phyloP scores from a whole-genome alignment of 2,888 invertebrate species.

The Andricus quercusramuli region DNA sequence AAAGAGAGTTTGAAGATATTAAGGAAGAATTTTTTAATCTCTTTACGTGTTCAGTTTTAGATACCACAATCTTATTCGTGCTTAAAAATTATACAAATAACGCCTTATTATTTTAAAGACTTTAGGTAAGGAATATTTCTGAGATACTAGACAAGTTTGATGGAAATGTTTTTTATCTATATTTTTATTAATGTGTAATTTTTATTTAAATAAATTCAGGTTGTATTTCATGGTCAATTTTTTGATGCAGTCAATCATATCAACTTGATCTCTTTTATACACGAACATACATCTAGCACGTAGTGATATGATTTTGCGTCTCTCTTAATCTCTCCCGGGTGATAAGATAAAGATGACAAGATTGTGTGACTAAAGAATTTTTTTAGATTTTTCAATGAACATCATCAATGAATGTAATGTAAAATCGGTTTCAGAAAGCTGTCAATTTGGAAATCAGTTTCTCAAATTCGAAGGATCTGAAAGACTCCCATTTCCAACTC shows the following conservation, averaged over 20 bases:
- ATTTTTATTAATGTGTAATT: not conserved
- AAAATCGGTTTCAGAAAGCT: not conserved
- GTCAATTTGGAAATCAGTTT: not conserved
- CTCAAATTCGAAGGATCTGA: not conserved
- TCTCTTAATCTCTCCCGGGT: not conserved
- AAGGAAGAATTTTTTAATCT: not conserved
- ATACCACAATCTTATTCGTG: conserved; percentile 4
- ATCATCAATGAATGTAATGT: not conserved
- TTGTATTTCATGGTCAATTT: not conserved
- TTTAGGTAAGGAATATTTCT: not conserved
- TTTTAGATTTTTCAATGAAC: not conserved
- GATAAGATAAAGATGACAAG: conserved; percentile 36
- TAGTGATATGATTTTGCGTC: conserved; percentile 14
- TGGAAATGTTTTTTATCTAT: not conserved
- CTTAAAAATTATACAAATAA: not conserved
- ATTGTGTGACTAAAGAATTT: conserved; percentile 18
- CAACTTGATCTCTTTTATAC: not conserved
- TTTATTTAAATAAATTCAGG: not conserved
- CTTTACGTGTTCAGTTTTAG: not conserved
- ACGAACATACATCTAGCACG: not conserved
- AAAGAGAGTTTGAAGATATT: not conserved
- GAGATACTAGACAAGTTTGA: not conserved
- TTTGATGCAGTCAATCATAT: not conserved
- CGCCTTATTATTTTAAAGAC: not conserved
- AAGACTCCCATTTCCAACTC: not conserved